phyloP scores from a whole-genome alignment of 2,797 vertebrate species.

The Hephaestus fuliginosus region DNA sequence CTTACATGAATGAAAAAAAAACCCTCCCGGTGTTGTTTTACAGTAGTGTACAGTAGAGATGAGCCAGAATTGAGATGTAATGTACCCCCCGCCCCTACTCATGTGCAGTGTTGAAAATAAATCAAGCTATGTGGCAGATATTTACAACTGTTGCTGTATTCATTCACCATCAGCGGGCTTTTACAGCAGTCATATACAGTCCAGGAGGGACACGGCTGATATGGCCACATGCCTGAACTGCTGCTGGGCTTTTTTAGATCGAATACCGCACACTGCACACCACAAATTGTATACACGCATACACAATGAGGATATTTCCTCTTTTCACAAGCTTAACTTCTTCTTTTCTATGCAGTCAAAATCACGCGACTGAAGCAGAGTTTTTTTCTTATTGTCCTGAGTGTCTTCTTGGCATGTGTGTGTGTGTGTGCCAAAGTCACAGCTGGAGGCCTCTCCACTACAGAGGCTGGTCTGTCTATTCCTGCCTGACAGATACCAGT shows the following conservation, averaged over 20 bases:
- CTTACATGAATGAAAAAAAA: background rate
- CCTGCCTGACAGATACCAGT: conserved; percentile 24
- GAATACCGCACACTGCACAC: background rate
- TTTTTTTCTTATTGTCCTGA: conserved; percentile 26
- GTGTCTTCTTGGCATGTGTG: conserved; percentile 11
- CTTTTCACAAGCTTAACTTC: conserved; percentile 16
- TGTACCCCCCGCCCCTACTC: background rate
- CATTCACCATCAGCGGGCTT: conserved; percentile 6
- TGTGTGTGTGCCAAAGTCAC: background rate
- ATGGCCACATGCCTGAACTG: conserved; percentile 28
- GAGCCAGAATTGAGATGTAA: conserved; percentile 2
- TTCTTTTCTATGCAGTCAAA: background rate
- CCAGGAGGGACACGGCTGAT: background rate
- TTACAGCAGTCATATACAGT: background rate
- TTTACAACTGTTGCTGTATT: conserved; percentile 20
- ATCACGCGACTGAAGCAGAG: background rate
- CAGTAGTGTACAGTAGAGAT: background rate
- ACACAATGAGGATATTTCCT: background rate
- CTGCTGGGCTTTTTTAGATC: conserved; percentile 2
- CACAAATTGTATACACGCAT: background rate
- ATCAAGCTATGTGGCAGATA: background rate
- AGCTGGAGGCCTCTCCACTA: conserved; percentile 23
- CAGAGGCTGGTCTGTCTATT: conserved; percentile 36
- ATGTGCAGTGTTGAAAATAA: conserved; percentile 31
- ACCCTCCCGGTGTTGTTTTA: conserved; percentile 15